phyloP scores from a whole-genome alignment of 2,113 vertebrate species.

The Laticauda laticaudata region DNA sequence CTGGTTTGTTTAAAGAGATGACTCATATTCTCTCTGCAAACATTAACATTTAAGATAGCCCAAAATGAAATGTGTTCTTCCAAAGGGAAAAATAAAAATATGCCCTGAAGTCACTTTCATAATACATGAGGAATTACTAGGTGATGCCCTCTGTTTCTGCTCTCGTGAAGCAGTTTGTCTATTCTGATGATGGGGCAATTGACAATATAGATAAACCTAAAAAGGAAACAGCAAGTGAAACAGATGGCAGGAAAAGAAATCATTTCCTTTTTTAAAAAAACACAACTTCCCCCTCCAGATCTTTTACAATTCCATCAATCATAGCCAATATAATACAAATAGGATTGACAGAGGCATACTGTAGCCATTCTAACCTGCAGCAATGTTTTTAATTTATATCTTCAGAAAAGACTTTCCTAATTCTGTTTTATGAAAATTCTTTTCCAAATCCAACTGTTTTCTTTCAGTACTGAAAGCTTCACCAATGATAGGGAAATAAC shows the following conservation, averaged over 20 bases:
- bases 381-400: background rate
- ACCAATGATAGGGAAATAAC: background rate
- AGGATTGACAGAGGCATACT: background rate
- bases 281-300: background rate
- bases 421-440: background rate
- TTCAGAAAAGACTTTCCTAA: background rate
- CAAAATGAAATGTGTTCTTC: background rate
- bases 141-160: background rate
- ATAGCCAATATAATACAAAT: background rate
- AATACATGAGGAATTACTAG: background rate
- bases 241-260: background rate
- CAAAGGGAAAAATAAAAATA: background rate
- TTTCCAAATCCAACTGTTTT: background rate
- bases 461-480: background rate
- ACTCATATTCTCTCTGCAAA: background rate
- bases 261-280: background rate
- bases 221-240: background rate
- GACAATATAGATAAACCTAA: background rate
- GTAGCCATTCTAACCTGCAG: background rate
- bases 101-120: background rate
- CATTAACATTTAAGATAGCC: background rate
- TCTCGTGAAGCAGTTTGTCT: background rate
- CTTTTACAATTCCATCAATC: background rate
- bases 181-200: background rate
- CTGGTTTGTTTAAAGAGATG: background rate